A percentile compares a stretch with the other conserved stretches of the same genome.
Evolutionary conservation across 2,113 vertebrate genomes (phyloP).

Genomic region (Oncorhynchus masou): DNA sequence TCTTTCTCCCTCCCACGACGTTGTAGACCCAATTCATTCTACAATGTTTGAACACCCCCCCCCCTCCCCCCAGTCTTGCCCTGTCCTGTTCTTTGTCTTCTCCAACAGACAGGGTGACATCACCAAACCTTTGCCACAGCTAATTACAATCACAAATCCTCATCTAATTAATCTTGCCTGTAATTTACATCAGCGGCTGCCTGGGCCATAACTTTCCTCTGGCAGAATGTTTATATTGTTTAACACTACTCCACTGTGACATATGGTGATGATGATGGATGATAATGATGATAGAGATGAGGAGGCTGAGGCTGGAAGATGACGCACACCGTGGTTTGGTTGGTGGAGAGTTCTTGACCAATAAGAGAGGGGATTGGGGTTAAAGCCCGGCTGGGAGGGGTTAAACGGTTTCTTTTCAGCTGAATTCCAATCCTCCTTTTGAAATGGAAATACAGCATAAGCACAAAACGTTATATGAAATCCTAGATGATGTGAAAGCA

Average conservation of each 20-base stretch:
- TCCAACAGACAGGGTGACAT: conserved; percentile 18
- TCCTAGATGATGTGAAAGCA: too few relatives aligned
- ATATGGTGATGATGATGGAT: conserved; percentile 59
- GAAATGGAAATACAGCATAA: conserved; percentile 46
- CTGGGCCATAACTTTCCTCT: conserved; percentile 35
- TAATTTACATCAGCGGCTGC: conserved; percentile 24
- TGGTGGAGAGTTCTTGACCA: conserved; percentile 22
- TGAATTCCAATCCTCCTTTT: conserved; percentile 26
- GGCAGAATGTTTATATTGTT: conserved; percentile 53
- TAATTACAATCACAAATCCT: conserved; percentile 38
- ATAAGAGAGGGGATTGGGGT: conserved; percentile 37
- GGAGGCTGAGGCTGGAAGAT: too few relatives aligned
- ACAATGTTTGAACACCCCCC: neutral
- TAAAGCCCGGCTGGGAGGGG: conserved; percentile 25
- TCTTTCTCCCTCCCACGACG: neutral
- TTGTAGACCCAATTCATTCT: too few relatives aligned
- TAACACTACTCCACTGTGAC: conserved; percentile 42
- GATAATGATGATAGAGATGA: conserved; percentile 33
- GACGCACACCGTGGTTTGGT: conserved; percentile 26
- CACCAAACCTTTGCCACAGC: conserved; percentile 24
- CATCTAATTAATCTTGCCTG: conserved; percentile 35
- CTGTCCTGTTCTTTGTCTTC: conserved; percentile 27
- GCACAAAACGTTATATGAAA: too few relatives aligned
- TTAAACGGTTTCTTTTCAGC: conserved; percentile 22
- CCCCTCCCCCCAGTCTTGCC: conserved; percentile 26